Evolutionary conservation across 2,888 invertebrate species (phyloP).

Genomic region (Cephus runcator): DNA sequence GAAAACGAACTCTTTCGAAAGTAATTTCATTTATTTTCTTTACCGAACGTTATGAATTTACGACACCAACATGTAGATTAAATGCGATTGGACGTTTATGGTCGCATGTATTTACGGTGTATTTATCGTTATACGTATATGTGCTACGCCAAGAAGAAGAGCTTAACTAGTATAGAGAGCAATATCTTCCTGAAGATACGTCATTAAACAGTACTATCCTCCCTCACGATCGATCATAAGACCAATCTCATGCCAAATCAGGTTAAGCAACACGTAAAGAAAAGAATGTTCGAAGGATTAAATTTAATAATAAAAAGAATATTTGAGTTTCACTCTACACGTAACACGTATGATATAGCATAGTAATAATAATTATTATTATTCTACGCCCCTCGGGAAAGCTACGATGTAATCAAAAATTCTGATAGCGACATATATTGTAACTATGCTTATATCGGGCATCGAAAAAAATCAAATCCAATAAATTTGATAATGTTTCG

Average conservation of each 20-base stretch:
- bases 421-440: too few relatives aligned
- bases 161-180: not conserved
- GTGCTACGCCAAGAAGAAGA: not conserved
- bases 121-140: not conserved
- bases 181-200: not conserved
- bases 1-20: not conserved
- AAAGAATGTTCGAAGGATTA: not conserved
- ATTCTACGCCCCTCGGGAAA: not conserved
- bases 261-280: not conserved
- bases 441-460: not conserved
- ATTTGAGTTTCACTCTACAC: not conserved
- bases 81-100: not conserved
- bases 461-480: not conserved
- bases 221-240: not conserved
- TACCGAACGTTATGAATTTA: not conserved
- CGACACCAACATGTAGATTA: not conserved
- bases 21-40: not conserved
- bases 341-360: not conserved
- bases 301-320: not conserved
- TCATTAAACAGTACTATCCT: not conserved
- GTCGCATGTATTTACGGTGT: not conserved
- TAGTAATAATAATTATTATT: too few relatives aligned
- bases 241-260: not conserved
- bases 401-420: not conserved
- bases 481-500: not conserved